Percentiles rank a stretch among this genome's conserved stretches.
Conservation (phyloP, 2,888 invertebrate species). For the Lycophotia porphyrea region DNA sequence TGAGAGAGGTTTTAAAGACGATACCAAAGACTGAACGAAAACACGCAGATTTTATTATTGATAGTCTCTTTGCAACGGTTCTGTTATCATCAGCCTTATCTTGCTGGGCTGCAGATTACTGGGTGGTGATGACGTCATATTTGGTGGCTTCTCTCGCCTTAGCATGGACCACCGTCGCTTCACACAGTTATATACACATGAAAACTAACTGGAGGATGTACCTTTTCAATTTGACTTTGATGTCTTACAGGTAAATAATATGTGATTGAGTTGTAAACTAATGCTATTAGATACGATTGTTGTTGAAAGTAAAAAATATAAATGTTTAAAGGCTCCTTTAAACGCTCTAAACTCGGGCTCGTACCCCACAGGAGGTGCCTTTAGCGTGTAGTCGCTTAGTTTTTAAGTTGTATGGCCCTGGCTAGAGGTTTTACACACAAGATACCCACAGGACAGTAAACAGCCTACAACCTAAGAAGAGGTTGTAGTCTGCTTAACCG, state of each 20-base stretch:
- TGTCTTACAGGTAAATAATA: slow-evolving; percentile 89
- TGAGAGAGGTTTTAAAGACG: slow-evolving; percentile 88
- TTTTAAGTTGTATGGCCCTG: too few relatives aligned
- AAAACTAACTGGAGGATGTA: slow-evolving; percentile 95
- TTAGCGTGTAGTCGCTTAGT: too few relatives aligned
- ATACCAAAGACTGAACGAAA: slow-evolving; percentile 78
- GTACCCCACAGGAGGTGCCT: too few relatives aligned
- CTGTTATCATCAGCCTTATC: slow-evolving; percentile 76
- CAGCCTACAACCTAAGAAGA: too few relatives aligned
- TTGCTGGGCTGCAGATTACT: slow-evolving; percentile 75
- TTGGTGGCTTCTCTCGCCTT: slow-evolving; percentile 86
- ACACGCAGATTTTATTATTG: slow-evolving; percentile 77
- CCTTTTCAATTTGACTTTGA: slow-evolving; percentile 92
- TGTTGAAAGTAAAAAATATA: background rate
- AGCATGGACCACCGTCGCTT: slow-evolving; percentile 90
- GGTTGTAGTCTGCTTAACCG: too few relatives aligned
- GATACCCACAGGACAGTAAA: too few relatives aligned
- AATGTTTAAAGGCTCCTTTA: background rate
- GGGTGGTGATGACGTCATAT: slow-evolving; percentile 73
- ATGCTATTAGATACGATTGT: background rate
- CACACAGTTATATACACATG: slow-evolving; percentile 95
- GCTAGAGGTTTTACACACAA: too few relatives aligned
- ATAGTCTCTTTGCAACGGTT: slow-evolving; percentile 80
- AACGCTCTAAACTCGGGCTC: too few relatives aligned
- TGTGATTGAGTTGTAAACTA: background rate